Conservation (phyloP, 2,888 invertebrate genomes). For the Pecten maximus region DNA sequence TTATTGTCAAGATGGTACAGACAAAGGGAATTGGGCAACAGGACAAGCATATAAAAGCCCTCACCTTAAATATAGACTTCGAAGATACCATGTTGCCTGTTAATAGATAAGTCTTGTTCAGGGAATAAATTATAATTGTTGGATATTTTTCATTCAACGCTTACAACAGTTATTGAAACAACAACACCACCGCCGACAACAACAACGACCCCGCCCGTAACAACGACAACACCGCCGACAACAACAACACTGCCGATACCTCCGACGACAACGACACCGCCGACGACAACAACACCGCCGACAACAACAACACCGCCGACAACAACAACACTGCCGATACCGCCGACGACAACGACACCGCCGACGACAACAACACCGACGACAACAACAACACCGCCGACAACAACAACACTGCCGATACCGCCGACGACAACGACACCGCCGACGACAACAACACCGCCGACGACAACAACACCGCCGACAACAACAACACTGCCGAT, state of each 20-base stretch:
- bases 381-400: not conserved
- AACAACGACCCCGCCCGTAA: too few relatives aligned
- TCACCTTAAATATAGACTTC: too few relatives aligned
- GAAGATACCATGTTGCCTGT: too few relatives aligned
- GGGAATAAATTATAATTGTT: too few relatives aligned
- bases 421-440: not conserved
- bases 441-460: not conserved
- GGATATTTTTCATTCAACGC: too few relatives aligned
- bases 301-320: not conserved
- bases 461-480: not conserved
- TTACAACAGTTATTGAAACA: conserved; percentile 48
- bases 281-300: not conserved
- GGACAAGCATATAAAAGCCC: too few relatives aligned
- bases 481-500: not conserved
- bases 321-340: not conserved
- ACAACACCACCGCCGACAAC: conserved; percentile 35
- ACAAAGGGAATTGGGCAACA: too few relatives aligned
- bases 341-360: not conserved
- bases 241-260: not conserved
- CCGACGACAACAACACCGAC: not conserved
- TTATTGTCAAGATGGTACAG: too few relatives aligned
- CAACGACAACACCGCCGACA: conserved; percentile 42
- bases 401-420: not conserved
- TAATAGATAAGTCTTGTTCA: too few relatives aligned
- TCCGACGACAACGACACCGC: not conserved